Percentiles rank a stretch among this genome's conserved stretches.
These are phyloP conservation scores for Cinclus mexicanus DNA, from an alignment of 2,113 vertebrate genomes.

Conservation along the genomic window DNA sequence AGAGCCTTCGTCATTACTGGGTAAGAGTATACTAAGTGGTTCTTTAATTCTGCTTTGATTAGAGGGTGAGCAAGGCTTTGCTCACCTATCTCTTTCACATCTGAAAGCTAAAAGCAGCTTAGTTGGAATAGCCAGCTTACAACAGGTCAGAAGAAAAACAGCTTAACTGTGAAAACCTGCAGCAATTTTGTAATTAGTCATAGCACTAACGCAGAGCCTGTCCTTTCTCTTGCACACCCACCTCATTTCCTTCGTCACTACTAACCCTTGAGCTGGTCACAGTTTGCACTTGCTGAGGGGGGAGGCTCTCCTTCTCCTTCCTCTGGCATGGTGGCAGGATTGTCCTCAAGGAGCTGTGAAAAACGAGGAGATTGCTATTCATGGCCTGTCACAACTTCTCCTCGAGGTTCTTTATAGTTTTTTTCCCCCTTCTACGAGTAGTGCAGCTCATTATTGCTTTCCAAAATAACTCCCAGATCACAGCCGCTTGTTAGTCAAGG, in stretches of 20 bases:
- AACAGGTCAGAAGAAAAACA: slow-evolving; percentile 33
- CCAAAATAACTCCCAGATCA: neutral
- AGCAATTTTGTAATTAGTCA: slow-evolving; percentile 5
- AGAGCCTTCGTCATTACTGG: neutral
- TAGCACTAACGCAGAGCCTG: neutral
- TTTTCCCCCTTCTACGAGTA: rapidly evolving
- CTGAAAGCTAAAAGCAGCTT: slow-evolving; percentile 44
- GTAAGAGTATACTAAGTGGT: neutral
- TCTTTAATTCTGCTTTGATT: slow-evolving; percentile 22
- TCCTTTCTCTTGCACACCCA: neutral
- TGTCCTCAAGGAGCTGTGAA: neutral
- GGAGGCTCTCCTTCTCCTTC: neutral
- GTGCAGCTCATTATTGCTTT: neutral
- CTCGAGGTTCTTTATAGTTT: neutral
- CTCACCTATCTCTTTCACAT: neutral
- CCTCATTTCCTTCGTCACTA: neutral
- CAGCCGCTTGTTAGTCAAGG: neutral
- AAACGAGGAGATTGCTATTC: neutral
- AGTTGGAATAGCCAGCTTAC: slow-evolving; percentile 34
- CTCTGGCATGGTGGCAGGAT: neutral
- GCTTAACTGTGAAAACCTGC: slow-evolving; percentile 4
- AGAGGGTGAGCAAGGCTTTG: neutral
- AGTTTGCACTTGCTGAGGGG: neutral
- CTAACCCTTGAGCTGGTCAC: neutral
- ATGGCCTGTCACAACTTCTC: neutral